These are phyloP conservation scores for Homalodisca vitripennis DNA, from an alignment of 1,140 invertebrate genomes.

Conservation along the genomic window DNA sequence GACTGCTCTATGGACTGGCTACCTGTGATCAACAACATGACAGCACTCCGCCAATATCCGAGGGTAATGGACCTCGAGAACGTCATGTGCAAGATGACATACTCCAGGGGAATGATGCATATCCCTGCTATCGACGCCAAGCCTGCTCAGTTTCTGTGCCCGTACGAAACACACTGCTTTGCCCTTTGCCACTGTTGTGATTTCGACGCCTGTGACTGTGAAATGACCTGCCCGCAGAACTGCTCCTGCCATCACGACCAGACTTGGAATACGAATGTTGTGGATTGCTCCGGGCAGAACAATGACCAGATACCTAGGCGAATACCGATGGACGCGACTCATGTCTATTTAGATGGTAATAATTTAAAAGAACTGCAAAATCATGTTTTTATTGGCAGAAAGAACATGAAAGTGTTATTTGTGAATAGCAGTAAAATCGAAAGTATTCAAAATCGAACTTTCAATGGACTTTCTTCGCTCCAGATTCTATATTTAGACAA, in stretches of 20 bases:
- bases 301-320: constrained; percentile 74
- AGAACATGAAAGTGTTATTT: constrained; percentile 82
- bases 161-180: constrained; percentile 90
- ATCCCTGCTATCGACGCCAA: constrained; percentile 63
- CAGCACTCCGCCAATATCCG: constrained; percentile 74
- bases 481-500: constrained; percentile 82
- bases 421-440: constrained; percentile 85
- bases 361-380: constrained; percentile 79
- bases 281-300: constrained; percentile 80
- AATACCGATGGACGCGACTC: constrained; percentile 92
- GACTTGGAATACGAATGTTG: constrained; percentile 89
- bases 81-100: constrained; percentile 79
- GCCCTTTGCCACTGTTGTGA: constrained; percentile 92
- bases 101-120: constrained; percentile 65
- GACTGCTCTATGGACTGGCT: constrained; percentile 93
- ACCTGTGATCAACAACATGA: constrained; percentile 81
- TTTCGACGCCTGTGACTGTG: constrained; percentile 92
- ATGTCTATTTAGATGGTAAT: constrained; percentile 89
- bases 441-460: constrained; percentile 87
- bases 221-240: constrained; percentile 90
- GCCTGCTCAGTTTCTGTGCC: constrained; percentile 83
- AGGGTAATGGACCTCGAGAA: constrained; percentile 84
- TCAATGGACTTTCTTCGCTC: constrained; percentile 81
- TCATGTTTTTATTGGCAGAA: constrained; percentile 88
- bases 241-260: constrained; percentile 92